Evolutionary conservation across 2,888 invertebrate genomes (phyloP).

Genomic region (Corythucha ciliata): DNA sequence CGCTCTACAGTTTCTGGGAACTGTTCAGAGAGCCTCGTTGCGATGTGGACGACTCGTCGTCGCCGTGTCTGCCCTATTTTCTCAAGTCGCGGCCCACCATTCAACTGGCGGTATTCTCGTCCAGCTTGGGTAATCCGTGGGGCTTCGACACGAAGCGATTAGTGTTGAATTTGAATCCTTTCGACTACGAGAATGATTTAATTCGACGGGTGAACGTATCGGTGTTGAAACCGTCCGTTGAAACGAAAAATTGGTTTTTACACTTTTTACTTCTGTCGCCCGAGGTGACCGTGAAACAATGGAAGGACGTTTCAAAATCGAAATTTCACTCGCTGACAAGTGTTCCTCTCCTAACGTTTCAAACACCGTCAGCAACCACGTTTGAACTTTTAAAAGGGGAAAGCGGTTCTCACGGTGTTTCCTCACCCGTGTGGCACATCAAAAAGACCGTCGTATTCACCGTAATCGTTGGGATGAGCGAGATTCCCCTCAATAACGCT

Average conservation of each 20-base stretch:
- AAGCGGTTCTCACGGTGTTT: background rate
- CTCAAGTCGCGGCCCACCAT: no score
- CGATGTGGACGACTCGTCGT: no score
- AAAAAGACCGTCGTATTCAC: background rate
- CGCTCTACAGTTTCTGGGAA: no score
- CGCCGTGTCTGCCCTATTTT: no score
- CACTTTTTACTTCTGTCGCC: background rate
- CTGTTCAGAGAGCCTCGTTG: no score
- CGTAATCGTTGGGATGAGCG: background rate
- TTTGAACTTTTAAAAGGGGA: background rate
- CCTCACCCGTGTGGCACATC: background rate
- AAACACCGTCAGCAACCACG: background rate
- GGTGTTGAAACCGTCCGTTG: no score
- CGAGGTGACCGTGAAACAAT: background rate
- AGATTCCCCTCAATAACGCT: background rate
- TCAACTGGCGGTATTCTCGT: no score
- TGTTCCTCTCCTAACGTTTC: background rate
- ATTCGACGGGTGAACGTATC: no score
- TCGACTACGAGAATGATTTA: no score
- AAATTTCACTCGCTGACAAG: background rate
- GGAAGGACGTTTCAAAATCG: background rate
- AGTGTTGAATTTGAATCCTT: no score
- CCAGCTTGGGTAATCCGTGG: no score
- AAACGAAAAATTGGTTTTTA: background rate
- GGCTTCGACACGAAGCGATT: no score